Base-by-base conservation (phyloP, 2,113 vertebrate genomes). In the Strigops habroptila region DNA sequence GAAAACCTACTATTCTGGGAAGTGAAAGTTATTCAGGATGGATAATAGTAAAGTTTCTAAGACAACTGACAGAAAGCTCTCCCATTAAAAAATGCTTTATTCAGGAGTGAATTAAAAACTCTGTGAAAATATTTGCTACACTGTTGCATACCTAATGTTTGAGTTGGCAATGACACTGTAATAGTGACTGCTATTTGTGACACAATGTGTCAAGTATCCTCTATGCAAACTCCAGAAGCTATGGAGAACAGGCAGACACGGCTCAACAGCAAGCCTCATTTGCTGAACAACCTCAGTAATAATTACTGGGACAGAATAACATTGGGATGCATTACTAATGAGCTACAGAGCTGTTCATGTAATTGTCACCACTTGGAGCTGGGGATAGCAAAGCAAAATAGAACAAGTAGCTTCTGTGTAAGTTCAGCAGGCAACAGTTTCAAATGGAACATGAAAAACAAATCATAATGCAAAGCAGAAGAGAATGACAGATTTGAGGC, bases 111-210 rank as follows among this genome's bases (percentile, higher is more conserved):
- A 52, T 74, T 46, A 48, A 57, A 37, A 68, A 57, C 37, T 27
- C 57, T 18, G 12, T 23, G 31, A 57, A 21, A 5, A 14, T 35
- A 25, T 35, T 49, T 51, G 28, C 55, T 35, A 14, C 3, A 8
- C 18, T 55, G 25, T 16, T 10, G 12, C 25, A 43, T 12, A 57
- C 19, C 9, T 33, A 24, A 51, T 30, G 39, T 33, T 3, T 44
- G 19, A 73, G 44, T 28, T 33, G 41, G 31, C 41, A 62, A 33
- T 12, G 16, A 27, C 23, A 44, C 24, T 52, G 16, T 55, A 22
- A 21, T 1, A 33, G 31, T 1, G 6, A 49, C 17, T 68, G 31
- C 10, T 30, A 0, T 6, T 3, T 43, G 28, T 19, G 49, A 23
- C 31, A 31, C 15, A 57, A 31, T 3, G 37, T 6, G 1, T 23